Evolutionary conservation across 2,797 vertebrate species (phyloP).

Genomic region (Siniperca scherzeri): DNA sequence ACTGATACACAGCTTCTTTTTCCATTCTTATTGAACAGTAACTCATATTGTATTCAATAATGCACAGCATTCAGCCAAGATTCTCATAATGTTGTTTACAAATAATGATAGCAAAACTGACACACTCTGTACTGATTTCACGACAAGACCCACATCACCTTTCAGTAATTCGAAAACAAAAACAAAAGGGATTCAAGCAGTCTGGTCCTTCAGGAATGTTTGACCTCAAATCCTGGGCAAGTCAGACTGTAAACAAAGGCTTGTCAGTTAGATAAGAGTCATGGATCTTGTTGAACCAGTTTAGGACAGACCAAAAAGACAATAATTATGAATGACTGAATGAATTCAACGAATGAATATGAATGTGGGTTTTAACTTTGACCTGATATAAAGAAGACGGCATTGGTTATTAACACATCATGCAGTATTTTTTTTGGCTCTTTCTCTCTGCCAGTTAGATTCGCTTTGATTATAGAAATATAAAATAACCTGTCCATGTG

Average conservation of each 20-base stretch:
- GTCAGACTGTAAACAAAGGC: conserved; percentile 29
- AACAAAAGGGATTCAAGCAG: background rate
- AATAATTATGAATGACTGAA: conserved; percentile 14
- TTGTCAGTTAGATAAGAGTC: conserved; percentile 16
- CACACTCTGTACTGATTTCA: background rate
- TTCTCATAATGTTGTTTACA: background rate
- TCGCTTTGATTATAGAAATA: background rate
- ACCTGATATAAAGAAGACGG: conserved; percentile 7
- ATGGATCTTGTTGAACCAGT: conserved; percentile 31
- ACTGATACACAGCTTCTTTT: background rate
- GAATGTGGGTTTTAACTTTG: conserved; percentile 1
- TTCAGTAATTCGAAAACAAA: conserved; percentile 18
- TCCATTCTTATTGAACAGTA: background rate
- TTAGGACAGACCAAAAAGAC: conserved; percentile 12
- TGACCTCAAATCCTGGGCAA: background rate
- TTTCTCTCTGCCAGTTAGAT: background rate
- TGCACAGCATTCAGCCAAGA: background rate
- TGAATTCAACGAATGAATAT: background rate
- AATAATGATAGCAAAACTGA: background rate
- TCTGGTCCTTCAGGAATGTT: conserved; percentile 1
- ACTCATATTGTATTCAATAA: background rate
- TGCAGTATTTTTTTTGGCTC: background rate
- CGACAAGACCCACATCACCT: background rate
- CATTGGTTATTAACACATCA: background rate
- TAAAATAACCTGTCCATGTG: background rate